Evolutionary conservation across 2,113 vertebrate genomes (phyloP).

Genomic region (Saguinus imperator): DNA sequence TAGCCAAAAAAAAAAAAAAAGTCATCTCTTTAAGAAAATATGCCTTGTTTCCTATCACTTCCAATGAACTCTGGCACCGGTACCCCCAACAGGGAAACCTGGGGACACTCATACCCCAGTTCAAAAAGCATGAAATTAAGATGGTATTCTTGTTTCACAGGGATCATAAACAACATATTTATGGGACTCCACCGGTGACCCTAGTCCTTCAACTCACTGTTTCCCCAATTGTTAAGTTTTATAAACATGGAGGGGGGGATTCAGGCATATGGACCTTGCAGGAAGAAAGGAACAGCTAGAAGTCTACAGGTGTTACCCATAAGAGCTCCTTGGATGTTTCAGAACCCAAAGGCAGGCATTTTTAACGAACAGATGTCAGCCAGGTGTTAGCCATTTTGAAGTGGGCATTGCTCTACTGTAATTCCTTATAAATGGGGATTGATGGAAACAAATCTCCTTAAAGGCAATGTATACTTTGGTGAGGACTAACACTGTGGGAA

Average conservation of each 20-base stretch:
- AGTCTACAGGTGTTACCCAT: background rate
- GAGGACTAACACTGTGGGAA: accelerated
- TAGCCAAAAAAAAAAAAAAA: background rate
- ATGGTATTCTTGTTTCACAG: background rate
- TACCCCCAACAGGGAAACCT: background rate
- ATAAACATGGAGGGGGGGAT: background rate
- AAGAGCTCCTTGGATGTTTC: constrained; percentile 19
- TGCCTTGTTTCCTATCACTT: background rate
- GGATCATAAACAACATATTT: background rate
- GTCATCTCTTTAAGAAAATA: background rate
- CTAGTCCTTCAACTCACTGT: background rate
- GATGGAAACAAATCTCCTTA: background rate
- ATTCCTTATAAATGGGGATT: background rate
- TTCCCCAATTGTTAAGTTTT: background rate
- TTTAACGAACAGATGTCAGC: constrained; percentile 49
- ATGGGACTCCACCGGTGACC: background rate
- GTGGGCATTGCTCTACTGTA: accelerated
- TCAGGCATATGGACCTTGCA: background rate
- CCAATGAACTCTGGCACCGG: background rate
- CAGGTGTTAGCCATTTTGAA: background rate
- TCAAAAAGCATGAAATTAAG: background rate
- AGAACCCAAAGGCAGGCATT: constrained; percentile 39
- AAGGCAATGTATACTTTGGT: background rate
- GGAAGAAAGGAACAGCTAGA: background rate
- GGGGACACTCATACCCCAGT: background rate